Evolutionary conservation across 2,113 vertebrate genomes (phyloP), one percentile per base, ranked within the genome.

Genomic region (Sialia sialis): DNA sequence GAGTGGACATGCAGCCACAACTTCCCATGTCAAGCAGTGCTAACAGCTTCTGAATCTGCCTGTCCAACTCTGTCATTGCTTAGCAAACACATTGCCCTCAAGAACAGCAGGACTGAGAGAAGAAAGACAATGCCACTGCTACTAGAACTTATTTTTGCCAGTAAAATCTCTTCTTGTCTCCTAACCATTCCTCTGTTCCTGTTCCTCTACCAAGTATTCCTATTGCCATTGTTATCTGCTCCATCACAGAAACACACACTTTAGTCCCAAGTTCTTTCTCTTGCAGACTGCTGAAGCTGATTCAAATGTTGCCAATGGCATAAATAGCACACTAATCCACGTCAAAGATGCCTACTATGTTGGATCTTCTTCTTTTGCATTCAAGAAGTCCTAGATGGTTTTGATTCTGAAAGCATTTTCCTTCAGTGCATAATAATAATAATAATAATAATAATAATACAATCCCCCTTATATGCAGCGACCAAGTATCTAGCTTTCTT

Each of bases 161-260:
- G 3, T 21, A 43, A 87, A 36, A 6, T 49, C 27, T 29, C 20
- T 63, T 88, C 43, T 86, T 39, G 6, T 67, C 87, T 87, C 66
- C 22, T 48, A 55, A 63, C 43, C 54, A 4, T 34, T 82, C 27
- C 44, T 49, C 44, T 64, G 11, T 23, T 83, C 19, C 49, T 43
- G 30, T 18, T 81, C 21, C 46, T 59, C 48, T 60, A 56, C 39
- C 48, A 36, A n/a, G 17, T 16, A 21, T 44, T 84, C 5, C 0
- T n/a, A 44, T 26, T 52, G 36, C 16, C 27, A 10, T 16, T 83
- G 34, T 41, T 38, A 60, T 22, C 58, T 72, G 14, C 19, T 38
- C 25, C 2, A 1, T 41, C 44, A 88, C n/a, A 81, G 58, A 73
- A 91, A 27, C 0, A 0, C n/a, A 26, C 9, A 12, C 4, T 67